Evolutionary conservation across 2,797 vertebrate species (phyloP).

Genomic region (Sandelia bainsii): DNA sequence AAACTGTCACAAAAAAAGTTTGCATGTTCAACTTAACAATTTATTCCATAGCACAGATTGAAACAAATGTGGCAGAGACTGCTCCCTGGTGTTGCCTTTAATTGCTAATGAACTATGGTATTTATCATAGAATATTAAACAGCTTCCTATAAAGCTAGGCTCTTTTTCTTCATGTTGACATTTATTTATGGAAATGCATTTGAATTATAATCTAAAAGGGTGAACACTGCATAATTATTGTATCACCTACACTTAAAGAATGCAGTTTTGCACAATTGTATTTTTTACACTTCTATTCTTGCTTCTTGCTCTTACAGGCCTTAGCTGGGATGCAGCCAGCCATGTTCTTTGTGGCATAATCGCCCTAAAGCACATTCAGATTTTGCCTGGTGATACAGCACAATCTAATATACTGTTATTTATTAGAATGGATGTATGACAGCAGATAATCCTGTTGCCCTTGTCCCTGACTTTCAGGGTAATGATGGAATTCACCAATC

Average conservation of each 20-base stretch:
- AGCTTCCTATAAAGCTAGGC: conserved; percentile 25
- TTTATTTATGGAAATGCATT: conserved; percentile 51
- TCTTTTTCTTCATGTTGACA: conserved; percentile 41
- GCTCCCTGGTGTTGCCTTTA: conserved; percentile 57
- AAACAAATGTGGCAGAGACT: conserved; percentile 40
- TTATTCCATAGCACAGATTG: conserved; percentile 44
- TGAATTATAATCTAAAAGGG: conserved; percentile 35
- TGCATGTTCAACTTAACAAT: conserved; percentile 54
- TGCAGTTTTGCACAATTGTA: conserved; percentile 51
- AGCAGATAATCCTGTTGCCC: conserved; percentile 76
- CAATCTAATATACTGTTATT: conserved; percentile 79
- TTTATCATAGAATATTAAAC: conserved; percentile 69
- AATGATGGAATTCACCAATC: conserved; percentile 75
- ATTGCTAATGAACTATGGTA: conserved; percentile 63
- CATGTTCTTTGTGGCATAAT: conserved; percentile 56
- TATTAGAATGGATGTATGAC: conserved; percentile 78
- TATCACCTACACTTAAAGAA: conserved; percentile 56
- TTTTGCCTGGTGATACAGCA: conserved; percentile 68
- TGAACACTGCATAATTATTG: conserved; percentile 31
- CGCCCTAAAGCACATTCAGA: conserved; percentile 70
- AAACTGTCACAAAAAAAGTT: conserved; percentile 25
- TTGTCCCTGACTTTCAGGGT: conserved; percentile 81
- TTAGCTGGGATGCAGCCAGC: conserved; percentile 52
- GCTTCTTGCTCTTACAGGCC: conserved; percentile 32
- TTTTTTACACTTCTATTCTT: conserved; percentile 32